Evolutionary conservation across 2,888 invertebrate species (phyloP).

Genomic region (Nymphalis polychloros): DNA sequence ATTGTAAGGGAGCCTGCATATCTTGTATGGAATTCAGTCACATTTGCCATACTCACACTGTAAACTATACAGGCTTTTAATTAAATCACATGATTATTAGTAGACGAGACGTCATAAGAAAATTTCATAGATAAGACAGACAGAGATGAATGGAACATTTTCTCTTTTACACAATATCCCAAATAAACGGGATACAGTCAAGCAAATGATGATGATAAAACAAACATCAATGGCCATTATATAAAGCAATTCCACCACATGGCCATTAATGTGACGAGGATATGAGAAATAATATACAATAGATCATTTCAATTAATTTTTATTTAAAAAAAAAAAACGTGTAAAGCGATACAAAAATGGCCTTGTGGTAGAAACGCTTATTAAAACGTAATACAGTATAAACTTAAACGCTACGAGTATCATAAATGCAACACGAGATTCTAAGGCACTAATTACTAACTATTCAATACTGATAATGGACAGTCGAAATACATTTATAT

Average conservation of each 20-base stretch:
- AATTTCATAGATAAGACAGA: no score
- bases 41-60: no score
- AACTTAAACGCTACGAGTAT: conserved; percentile 42
- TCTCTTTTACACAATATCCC: no score
- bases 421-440: conserved; percentile 41
- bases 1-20: no score
- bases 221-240: conserved; percentile 74
- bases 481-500: conserved; percentile 42
- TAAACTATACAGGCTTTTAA: no score
- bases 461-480: conserved; percentile 49
- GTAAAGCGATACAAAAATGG: conserved; percentile 74
- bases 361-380: conserved; percentile 66
- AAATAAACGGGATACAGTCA: background rate
- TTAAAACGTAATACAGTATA: conserved; percentile 22
- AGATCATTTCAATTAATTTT: conserved; percentile 53
- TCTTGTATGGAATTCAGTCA: no score
- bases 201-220: background rate
- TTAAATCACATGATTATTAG: no score
- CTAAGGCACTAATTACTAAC: conserved; percentile 45
- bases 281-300: conserved; percentile 68
- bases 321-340: conserved; percentile 58
- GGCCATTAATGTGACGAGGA: conserved; percentile 71
- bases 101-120: no score
- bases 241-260: conserved; percentile 57
- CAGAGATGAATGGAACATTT: no score